Conservation (phyloP, 2,797 vertebrate genomes). For the Centroberyx gerrardi region DNA sequence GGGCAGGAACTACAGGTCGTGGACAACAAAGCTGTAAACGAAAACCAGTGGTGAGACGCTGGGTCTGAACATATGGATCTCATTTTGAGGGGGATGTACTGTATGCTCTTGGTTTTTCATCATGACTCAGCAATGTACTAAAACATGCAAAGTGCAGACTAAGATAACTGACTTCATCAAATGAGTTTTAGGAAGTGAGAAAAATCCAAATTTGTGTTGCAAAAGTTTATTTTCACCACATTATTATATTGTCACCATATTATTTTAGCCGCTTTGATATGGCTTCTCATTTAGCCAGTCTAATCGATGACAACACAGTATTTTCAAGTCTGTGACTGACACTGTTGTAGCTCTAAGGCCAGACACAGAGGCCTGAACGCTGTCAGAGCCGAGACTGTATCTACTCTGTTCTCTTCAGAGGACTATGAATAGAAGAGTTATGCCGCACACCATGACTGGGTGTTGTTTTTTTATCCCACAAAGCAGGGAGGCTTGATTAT, state of each 20-base stretch:
- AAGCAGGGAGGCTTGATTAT: not conserved
- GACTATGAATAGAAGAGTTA: not conserved
- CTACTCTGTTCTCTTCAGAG: not conserved
- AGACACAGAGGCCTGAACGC: not conserved
- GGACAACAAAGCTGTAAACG: not conserved
- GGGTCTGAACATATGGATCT: conserved; percentile 61
- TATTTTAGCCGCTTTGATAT: not conserved
- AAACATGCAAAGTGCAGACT: not conserved
- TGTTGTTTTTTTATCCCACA: too few species aligned
- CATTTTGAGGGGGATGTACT: conserved; percentile 43
- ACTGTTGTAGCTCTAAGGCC: not conserved
- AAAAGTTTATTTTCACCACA: not conserved
- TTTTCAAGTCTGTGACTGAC: not conserved
- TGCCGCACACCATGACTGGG: too few species aligned
- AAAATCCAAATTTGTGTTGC: not conserved
- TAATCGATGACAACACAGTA: not conserved
- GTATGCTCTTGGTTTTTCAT: conserved; percentile 57
- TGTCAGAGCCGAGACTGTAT: not conserved
- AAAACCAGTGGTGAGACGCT: conserved; percentile 16
- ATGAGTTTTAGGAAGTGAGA: not conserved
- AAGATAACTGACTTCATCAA: not conserved
- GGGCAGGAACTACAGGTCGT: not conserved
- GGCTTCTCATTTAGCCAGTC: not conserved
- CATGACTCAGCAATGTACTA: conserved; percentile 76
- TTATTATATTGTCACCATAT: not conserved